Evolutionary conservation across 2,888 invertebrate genomes (phyloP), one percentile per base, ranked within the genome.

Genomic region (Masnerella sp.): DNA sequence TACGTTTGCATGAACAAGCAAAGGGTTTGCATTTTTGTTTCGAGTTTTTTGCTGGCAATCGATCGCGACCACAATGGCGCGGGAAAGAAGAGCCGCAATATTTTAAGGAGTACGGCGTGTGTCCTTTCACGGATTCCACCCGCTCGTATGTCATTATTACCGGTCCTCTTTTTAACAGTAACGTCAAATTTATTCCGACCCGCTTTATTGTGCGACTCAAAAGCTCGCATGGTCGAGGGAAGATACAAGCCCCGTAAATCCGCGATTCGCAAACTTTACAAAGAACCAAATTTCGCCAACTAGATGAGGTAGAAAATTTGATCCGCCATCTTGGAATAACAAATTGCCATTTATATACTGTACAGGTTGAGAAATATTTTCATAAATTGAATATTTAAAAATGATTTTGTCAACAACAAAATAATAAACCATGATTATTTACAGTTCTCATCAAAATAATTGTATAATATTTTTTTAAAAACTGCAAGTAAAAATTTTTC

Each of bases 171-270:
- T 61, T 54, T 30, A 47, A 52, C 38, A 22, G 54, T 20, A 34
- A 54, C 59, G 62, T 54, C 32, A 70, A 62, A 69, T 69, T 69
- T 69, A 69, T 69, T 52, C 54, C 61, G 32, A 36, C 59, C 58
- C 51, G 42, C 30, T 45, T 38, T 17, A 62, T 69, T 69, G 69
- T 54, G 42, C 30, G 7, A n/a, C 11, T 52, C 32, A 62, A 69
- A 69, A 62, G 22, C 52, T 61, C 47, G 47, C 52, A 69, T 49
- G 52, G 54, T 69, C 43, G 54, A 61, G 14, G 18, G 51, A 51
- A 36, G 15, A 67, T 58, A 67, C 67, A 67, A 67, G 49, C 34
- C 49, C 49, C 67, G 49, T 67, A 67, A 67, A 58, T 56, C 40
- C 22, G 40, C 49, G 40, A 58, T 54, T 54, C n/a, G 17, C n/a